Evolutionary conservation across 2,888 invertebrate genomes (phyloP), one percentile per base, ranked within the genome.

Genomic region (Ceramica pisi): DNA sequence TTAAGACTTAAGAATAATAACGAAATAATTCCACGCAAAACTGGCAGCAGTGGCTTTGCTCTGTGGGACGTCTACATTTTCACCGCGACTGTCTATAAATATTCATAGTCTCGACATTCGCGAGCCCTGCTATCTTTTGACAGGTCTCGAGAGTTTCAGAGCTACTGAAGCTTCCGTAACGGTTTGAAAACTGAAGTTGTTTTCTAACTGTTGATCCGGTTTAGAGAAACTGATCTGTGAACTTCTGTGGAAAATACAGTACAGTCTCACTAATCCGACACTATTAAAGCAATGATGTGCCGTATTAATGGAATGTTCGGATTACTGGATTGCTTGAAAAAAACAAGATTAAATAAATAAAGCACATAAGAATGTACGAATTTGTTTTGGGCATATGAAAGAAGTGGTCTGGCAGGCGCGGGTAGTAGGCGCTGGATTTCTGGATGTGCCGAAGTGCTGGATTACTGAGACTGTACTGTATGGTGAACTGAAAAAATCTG

Each of bases 51-150:
- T 70, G 71, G 55, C 66, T 71, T 82, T 78, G 74, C 38, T 78
- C 62, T 38, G 67, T 53, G 66, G 50, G 46, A 41, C 48, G 63
- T 63, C 56, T 77, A 68, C 63, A 62, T 83, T 77, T 69, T 57
- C 67, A 23, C 23, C 69, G 67, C 68, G 78, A 77, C 66, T 80
- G 67, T 84, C 81, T 89, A 89, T 90, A 88, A 90, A 90, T 90
- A 90, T 90, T 86, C 86, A 89, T 82, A 77, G 85, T 78, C 75
- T 56, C 78, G 82, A 80, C 84, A 83, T 83, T 75, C 74, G 69
- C 67, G 57, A 73, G 63, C 68, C 68, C 70, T 80, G 79, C 75
- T 84, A 80, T 87, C 82, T 82, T 78, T 80, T 78, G 83, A 84
- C 84, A 83, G 80, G 80, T 82, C 82, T 82, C 70, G 81, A 79